Evolutionary conservation across 1,140 invertebrate species (phyloP).

Genomic region (Schmidtea mediterranea): DNA sequence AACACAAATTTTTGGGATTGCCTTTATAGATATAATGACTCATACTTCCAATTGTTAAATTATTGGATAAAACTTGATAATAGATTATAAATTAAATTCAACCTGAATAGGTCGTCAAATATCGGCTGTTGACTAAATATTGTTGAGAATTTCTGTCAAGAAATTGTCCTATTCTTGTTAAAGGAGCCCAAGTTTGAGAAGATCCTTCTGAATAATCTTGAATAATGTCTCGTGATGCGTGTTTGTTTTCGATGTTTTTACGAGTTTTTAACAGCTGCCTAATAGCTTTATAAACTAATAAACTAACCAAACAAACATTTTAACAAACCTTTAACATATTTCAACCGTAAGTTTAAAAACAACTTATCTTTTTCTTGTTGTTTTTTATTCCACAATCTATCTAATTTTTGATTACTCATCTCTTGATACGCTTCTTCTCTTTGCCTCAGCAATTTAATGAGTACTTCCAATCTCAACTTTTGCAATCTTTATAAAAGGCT

Average conservation of each 20-base stretch:
- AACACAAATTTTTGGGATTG: no score
- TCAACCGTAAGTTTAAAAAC: conserved; percentile 20
- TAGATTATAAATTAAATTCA: conserved; percentile 1
- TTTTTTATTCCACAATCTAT: conserved; percentile 23
- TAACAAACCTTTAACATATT: conserved; percentile 22
- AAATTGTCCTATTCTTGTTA: conserved; percentile 24
- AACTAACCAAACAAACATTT: background rate
- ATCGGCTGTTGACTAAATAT: conserved; percentile 21
- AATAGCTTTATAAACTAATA: conserved; percentile 14
- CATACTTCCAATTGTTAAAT: no score
- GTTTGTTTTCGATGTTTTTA: conserved; percentile 14
- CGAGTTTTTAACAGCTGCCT: conserved; percentile 19
- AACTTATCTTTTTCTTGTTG: conserved; percentile 21
- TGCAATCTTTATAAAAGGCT: conserved; percentile 17
- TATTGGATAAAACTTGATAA: no score
- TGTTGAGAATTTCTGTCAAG: conserved; percentile 23
- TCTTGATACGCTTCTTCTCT: conserved; percentile 25
- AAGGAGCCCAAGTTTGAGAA: conserved; percentile 24
- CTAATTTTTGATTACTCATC: conserved; percentile 22
- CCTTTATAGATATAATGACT: no score
- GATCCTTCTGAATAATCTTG: conserved; percentile 18
- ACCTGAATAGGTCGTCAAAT: conserved; percentile 21
- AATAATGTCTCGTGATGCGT: conserved; percentile 17
- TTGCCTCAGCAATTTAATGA: conserved; percentile 22
- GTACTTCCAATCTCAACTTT: conserved; percentile 21